Percentiles rank a stretch among this genome's conserved stretches.
phyloP scores from a whole-genome alignment of 2,797 vertebrate species.

The Parauchenoglanis ngamensis region DNA sequence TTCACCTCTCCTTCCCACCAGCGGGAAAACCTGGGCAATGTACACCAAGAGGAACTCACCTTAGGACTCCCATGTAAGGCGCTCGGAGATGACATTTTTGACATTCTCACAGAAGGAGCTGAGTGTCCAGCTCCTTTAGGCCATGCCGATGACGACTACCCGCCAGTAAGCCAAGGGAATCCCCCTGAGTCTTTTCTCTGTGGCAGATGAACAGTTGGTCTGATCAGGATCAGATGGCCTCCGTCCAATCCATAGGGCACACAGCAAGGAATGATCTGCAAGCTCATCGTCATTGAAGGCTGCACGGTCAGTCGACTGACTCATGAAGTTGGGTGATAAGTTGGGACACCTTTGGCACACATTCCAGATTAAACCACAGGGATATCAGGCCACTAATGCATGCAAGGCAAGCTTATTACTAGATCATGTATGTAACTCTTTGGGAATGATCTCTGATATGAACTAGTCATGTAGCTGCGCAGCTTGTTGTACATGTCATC shows the following conservation, averaged over 20 bases:
- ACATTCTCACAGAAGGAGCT: background rate
- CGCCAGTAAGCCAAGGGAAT: background rate
- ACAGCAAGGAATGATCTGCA: background rate
- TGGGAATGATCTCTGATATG: background rate
- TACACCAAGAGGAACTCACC: background rate
- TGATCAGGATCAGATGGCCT: background rate
- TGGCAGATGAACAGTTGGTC: conserved; percentile 19
- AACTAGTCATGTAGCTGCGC: background rate
- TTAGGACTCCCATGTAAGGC: background rate
- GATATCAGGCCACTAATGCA: background rate
- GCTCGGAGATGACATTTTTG: background rate
- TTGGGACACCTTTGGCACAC: background rate
- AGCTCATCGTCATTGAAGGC: background rate
- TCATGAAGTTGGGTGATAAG: background rate
- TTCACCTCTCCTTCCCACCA: background rate
- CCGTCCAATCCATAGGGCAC: too few species aligned
- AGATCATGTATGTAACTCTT: background rate
- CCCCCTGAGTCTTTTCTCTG: background rate
- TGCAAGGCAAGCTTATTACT: background rate
- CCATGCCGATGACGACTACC: background rate
- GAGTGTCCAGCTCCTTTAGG: background rate
- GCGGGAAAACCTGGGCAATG: background rate
- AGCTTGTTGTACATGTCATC: background rate
- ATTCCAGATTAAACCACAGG: background rate
- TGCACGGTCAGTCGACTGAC: conserved; percentile 1